Percentiles rank a stretch among this genome's conserved stretches.
phyloP scores from a whole-genome alignment of 2,113 vertebrate genomes.

The Sylvietta virens region DNA sequence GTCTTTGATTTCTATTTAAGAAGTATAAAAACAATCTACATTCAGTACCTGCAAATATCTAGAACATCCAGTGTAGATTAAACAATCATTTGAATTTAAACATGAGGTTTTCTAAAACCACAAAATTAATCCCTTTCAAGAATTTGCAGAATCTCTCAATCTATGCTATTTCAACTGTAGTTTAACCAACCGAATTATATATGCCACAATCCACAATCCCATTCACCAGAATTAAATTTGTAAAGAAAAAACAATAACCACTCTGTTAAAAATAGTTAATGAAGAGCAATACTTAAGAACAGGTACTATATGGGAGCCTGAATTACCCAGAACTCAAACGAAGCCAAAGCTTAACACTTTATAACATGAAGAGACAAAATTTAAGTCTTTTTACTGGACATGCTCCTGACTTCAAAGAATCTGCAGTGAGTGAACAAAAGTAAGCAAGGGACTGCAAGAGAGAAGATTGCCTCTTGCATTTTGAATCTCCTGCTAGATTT shows the following conservation, averaged over 20 bases:
- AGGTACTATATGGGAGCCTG: background rate
- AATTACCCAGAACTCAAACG: background rate
- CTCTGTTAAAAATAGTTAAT: background rate
- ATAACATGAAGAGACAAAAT: background rate
- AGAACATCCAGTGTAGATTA: background rate
- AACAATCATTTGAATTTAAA: background rate
- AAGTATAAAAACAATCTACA: background rate
- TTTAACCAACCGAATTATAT: background rate
- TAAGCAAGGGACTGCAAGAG: background rate
- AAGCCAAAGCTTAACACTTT: background rate
- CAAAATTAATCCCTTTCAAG: background rate
- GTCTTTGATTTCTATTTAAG: background rate
- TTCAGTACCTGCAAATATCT: background rate
- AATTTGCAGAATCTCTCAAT: background rate
- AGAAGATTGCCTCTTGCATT: background rate
- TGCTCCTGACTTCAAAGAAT: slow-evolving; percentile 13
- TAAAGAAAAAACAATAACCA: background rate
- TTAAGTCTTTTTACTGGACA: background rate
- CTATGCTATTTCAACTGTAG: background rate
- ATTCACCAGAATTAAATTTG: background rate
- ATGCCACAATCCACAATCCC: background rate
- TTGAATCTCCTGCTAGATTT: slow-evolving; percentile 3
- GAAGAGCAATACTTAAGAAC: background rate
- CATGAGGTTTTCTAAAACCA: background rate
- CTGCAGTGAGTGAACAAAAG: background rate